These are phyloP conservation scores for Bombus balteatus DNA, from an alignment of 1,140 invertebrate species.

Conservation along the genomic window DNA sequence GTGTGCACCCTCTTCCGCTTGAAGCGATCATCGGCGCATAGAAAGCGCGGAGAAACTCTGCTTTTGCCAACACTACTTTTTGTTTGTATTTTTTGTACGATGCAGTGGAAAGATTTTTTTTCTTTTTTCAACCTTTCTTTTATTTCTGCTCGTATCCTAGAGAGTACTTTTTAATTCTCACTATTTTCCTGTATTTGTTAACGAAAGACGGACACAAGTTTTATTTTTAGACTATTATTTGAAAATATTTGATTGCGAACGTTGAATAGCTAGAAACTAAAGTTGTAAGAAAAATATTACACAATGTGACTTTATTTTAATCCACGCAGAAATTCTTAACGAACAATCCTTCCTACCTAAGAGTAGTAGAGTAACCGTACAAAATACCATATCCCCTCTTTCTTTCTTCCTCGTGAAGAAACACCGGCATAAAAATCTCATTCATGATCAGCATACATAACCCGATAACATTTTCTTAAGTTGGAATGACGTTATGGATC, in stretches of 20 bases:
- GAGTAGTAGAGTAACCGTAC: background rate
- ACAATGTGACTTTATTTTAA: too few relatives aligned
- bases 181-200: background rate
- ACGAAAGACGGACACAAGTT: background rate
- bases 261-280: too few relatives aligned
- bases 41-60: background rate
- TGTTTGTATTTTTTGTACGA: background rate
- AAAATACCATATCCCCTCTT: background rate
- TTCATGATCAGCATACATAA: background rate
- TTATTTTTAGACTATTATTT: background rate
- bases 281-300: too few relatives aligned
- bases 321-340: background rate
- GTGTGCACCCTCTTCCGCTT: conserved; percentile 4
- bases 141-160: background rate
- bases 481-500: conserved; percentile 14
- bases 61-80: background rate
- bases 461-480: background rate
- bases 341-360: background rate
- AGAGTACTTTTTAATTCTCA: background rate
- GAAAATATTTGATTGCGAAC: background rate
- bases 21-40: background rate
- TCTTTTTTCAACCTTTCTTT: background rate
- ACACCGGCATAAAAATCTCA: background rate
- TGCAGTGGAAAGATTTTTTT: background rate
- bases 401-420: too few relatives aligned